Conservation (phyloP, 92 coral and sea anemone genomes). For the Pocillopora meandrina region DNA sequence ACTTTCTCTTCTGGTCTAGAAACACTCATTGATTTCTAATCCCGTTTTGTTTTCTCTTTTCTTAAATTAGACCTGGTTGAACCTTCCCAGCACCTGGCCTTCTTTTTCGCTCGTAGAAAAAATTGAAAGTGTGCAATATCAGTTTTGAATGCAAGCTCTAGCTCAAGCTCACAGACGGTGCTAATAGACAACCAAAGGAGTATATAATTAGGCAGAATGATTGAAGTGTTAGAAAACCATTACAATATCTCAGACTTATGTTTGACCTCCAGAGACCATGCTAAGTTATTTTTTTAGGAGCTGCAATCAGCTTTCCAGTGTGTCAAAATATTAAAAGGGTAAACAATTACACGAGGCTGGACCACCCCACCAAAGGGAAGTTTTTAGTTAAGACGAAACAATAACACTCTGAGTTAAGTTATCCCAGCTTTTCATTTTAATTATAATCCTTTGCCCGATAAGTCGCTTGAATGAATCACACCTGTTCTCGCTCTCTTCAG, state of each 20-base stretch:
- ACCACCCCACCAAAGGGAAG: neutral
- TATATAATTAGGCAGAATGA: no score
- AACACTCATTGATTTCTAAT: neutral
- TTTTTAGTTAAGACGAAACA: neutral
- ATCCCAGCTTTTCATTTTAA: no score
- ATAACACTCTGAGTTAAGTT: neutral
- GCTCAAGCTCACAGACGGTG: neutral
- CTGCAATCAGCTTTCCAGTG: neutral
- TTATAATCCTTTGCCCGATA: no score
- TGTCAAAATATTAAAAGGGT: neutral
- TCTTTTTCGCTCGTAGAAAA: neutral
- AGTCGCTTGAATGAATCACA: no score
- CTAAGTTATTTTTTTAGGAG: neutral
- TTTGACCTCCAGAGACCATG: slow-evolving; percentile 1
- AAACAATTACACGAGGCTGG: neutral
- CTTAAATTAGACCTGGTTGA: neutral
- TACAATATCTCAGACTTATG: neutral
- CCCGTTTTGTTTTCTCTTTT: neutral
- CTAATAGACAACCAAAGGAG: no score
- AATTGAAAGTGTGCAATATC: neutral
- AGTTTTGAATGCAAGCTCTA: neutral
- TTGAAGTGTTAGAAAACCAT: neutral
- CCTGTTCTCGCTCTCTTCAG: no score
- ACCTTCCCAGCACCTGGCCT: neutral
- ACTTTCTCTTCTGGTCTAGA: neutral